Conservation (phyloP, 2,113 vertebrate species). For the Solenodon paradoxus region DNA sequence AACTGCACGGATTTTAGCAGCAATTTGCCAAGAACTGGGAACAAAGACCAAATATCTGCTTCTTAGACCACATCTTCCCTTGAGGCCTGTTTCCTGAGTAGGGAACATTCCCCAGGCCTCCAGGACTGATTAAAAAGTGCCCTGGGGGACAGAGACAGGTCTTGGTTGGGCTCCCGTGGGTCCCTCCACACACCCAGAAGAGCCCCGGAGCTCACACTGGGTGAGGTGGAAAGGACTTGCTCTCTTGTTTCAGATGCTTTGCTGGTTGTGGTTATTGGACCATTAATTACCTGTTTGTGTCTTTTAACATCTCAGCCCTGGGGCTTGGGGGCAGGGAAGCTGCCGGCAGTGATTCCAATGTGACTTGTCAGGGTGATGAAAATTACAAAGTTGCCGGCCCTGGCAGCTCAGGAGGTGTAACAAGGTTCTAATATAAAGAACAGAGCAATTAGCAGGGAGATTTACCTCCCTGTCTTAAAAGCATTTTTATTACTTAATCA, state of each 20-base stretch:
- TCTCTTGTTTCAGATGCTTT: constrained; percentile 50
- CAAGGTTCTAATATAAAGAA: constrained; percentile 82
- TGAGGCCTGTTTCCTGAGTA: not conserved
- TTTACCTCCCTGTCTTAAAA: constrained; percentile 87
- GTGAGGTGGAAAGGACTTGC: constrained; percentile 26
- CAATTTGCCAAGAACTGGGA: not conserved
- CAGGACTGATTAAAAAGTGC: not conserved
- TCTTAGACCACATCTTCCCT: not conserved
- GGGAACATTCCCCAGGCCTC: not conserved
- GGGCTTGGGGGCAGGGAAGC: too few relatives aligned
- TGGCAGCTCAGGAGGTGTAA: constrained; percentile 52
- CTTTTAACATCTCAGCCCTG: constrained; percentile 57
- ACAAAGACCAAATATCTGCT: not conserved
- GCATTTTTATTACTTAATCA: constrained; percentile 88
- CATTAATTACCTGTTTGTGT: constrained; percentile 65
- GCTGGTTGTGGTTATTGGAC: constrained; percentile 46
- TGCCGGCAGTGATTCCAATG: constrained; percentile 58
- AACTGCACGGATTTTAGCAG: not conserved
- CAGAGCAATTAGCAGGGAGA: constrained; percentile 83
- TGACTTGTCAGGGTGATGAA: constrained; percentile 71
- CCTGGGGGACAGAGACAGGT: not conserved
- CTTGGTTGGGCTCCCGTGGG: too few relatives aligned
- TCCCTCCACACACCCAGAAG: not conserved
- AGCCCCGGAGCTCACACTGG: constrained; percentile 40
- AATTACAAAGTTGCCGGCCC: constrained; percentile 59